These are phyloP conservation scores for Monarcha castaneiventris DNA, from an alignment of 2,113 vertebrate genomes.

Conservation along the genomic window DNA sequence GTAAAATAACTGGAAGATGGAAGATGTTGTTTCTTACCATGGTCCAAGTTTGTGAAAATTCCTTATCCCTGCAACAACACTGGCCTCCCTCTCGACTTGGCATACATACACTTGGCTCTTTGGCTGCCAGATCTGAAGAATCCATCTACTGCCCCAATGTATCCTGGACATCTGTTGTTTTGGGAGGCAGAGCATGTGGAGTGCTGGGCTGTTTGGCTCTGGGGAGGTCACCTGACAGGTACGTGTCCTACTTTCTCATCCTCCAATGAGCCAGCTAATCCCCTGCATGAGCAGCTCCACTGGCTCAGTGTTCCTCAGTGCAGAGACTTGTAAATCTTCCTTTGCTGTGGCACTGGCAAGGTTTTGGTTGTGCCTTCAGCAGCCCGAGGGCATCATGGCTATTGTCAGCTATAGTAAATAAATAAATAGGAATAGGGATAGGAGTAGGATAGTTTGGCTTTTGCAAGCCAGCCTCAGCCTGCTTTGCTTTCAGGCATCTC, in stretches of 20 bases:
- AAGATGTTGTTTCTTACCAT: neutral
- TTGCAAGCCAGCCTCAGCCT: neutral
- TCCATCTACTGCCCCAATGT: neutral
- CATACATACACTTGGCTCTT: rapidly evolving
- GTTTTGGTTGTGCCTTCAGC: neutral
- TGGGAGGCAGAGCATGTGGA: neutral
- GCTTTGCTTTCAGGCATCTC: neutral
- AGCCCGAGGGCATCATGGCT: neutral
- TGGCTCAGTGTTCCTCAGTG: rapidly evolving
- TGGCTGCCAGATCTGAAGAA: neutral
- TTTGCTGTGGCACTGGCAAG: neutral
- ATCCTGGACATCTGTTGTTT: neutral
- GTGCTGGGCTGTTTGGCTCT: neutral
- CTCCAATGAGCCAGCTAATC: neutral
- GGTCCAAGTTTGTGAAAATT: neutral
- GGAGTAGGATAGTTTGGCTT: neutral
- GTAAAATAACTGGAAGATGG: neutral
- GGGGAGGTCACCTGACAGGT: neutral
- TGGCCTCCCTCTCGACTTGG: neutral
- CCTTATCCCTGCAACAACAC: rapidly evolving
- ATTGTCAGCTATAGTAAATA: neutral
- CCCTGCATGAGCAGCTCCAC: neutral
- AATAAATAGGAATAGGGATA: neutral
- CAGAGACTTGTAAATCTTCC: neutral
- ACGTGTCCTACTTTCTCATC: neutral